phyloP scores from a whole-genome alignment of 2,888 invertebrate species.

The Cryptocephalus primarius region DNA sequence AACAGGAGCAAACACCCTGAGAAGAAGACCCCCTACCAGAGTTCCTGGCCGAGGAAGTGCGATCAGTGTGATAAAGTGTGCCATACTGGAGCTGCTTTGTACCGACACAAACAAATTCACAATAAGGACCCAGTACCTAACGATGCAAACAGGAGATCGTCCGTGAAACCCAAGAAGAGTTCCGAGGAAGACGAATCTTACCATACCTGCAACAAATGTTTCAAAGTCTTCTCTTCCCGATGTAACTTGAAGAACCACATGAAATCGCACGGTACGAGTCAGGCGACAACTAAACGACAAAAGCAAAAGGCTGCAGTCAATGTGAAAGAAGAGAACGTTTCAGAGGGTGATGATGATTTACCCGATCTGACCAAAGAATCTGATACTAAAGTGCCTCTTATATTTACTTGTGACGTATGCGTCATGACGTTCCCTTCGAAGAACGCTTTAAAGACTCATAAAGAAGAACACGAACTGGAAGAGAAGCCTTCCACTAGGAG shows the following conservation, averaged over 20 bases:
- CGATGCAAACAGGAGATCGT: constrained; percentile 2
- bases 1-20: constrained; percentile 27
- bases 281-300: constrained; percentile 32
- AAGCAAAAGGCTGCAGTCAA: constrained; percentile 43
- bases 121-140: constrained; percentile 12
- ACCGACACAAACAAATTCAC: constrained; percentile 31
- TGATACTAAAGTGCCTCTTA: constrained; percentile 14
- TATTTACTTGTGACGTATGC: constrained; percentile 36
- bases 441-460: constrained; percentile 33
- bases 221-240: constrained; percentile 38
- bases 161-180: not conserved
- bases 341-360: constrained; percentile 9
- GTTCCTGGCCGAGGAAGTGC: constrained; percentile 27
- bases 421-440: constrained; percentile 35
- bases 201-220: constrained; percentile 39
- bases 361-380: not conserved
- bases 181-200: constrained; percentile 28
- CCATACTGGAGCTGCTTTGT: constrained; percentile 25
- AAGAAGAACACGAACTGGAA: constrained; percentile 26
- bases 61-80: constrained; percentile 27
- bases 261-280: constrained; percentile 38
- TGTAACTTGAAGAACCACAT: constrained; percentile 38
- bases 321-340: constrained; percentile 41
- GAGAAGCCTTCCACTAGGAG: constrained; percentile 4
- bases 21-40: constrained; percentile 20